A percentile compares a stretch with the other conserved stretches of the same genome.
phyloP scores from a whole-genome alignment of 1,140 invertebrate species.

The Cylas formicarius region DNA sequence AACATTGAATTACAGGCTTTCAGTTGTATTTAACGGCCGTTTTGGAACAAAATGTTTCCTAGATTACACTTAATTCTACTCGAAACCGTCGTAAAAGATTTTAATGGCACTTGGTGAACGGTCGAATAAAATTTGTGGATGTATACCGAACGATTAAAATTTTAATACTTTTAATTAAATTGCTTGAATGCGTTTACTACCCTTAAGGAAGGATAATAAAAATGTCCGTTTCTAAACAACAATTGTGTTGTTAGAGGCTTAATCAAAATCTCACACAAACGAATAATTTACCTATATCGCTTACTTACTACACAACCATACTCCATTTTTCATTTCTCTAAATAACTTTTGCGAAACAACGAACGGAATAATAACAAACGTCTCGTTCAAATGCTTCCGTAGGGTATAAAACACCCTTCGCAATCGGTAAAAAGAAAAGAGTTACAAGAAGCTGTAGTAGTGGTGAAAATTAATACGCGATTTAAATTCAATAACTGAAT shows the following conservation, averaged over 20 bases:
- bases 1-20: no score
- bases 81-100: constrained; percentile 11
- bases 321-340: neutral
- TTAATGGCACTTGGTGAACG: constrained; percentile 7
- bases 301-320: constrained; percentile 4
- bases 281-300: neutral
- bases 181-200: neutral
- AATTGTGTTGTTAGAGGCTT: no score
- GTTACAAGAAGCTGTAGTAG: neutral
- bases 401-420: constrained; percentile 2
- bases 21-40: no score
- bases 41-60: constrained; percentile 11
- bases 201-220: neutral
- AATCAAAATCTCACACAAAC: constrained; percentile 1
- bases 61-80: constrained; percentile 13
- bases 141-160: constrained; percentile 4
- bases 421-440: neutral
- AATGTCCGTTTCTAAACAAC: no score
- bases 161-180: constrained; percentile 4
- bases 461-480: neutral
- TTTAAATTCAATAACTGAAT: constrained; percentile 1
- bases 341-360: no score
- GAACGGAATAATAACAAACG: no score
- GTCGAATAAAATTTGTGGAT: constrained; percentile 9
- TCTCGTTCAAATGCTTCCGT: no score